Conservation (phyloP, 2,797 vertebrate species). For the Myotis findleyi region DNA sequence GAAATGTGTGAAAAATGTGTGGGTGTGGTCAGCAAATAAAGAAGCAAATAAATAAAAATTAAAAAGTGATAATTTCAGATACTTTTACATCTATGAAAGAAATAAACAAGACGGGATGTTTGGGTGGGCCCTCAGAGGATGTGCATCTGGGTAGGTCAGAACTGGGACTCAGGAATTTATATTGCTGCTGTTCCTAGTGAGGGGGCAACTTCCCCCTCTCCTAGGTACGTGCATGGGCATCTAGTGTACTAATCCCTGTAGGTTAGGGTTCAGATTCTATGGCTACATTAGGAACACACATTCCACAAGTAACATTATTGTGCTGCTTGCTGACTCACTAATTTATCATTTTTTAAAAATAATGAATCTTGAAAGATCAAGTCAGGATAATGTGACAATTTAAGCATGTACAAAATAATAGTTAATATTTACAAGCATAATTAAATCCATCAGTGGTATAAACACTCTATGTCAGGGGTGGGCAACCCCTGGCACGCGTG, state of each 20-base stretch:
- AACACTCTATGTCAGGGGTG: neutral
- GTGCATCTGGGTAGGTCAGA: neutral
- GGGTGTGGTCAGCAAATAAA: neutral
- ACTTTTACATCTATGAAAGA: neutral
- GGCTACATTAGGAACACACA: neutral
- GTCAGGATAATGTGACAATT: neutral
- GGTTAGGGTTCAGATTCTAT: neutral
- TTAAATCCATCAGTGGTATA: neutral
- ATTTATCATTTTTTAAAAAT: neutral
- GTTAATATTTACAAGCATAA: slow-evolving; percentile 6
- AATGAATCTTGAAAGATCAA: neutral
- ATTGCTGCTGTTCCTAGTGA: neutral
- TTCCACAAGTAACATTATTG: neutral
- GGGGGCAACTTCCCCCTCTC: neutral
- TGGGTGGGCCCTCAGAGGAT: neutral
- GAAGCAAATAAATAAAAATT: neutral
- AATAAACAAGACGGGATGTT: neutral
- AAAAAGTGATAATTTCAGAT: neutral
- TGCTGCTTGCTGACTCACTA: neutral
- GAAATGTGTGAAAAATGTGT: neutral
- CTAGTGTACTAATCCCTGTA: neutral
- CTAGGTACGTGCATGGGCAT: neutral
- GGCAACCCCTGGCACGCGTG: too few relatives aligned
- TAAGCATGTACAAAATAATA: neutral
- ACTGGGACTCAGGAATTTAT: neutral